Evolutionary conservation across 2,113 vertebrate genomes (phyloP).

Genomic region (Datnioides undecimradiatus): DNA sequence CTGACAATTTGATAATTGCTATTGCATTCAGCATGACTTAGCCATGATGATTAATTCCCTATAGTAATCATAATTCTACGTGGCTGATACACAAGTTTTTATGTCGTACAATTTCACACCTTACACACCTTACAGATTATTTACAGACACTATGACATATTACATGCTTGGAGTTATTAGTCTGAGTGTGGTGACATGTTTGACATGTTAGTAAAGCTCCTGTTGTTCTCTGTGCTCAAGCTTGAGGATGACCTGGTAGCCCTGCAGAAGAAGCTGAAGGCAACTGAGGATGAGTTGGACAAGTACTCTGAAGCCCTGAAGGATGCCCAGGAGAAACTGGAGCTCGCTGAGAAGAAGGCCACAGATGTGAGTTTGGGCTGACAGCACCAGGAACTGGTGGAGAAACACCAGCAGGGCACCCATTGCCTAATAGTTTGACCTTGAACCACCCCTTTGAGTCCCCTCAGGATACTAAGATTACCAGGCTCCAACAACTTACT

Average conservation of each 20-base stretch:
- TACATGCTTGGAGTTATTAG: not conserved
- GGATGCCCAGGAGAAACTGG: constrained; percentile 99
- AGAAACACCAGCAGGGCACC: not conserved
- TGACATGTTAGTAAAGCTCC: constrained; percentile 43
- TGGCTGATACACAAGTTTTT: not conserved
- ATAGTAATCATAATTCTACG: not conserved
- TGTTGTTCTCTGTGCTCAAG: constrained; percentile 84
- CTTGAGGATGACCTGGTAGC: constrained; percentile 97
- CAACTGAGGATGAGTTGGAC: constrained; percentile 98
- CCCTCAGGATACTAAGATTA: constrained; percentile 7
- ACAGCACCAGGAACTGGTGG: not conserved
- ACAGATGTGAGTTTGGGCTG: constrained; percentile 90
- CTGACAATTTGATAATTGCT: not conserved
- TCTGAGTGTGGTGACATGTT: not conserved
- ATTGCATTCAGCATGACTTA: not conserved
- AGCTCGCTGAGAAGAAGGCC: constrained; percentile 98
- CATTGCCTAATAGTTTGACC: constrained; percentile 10
- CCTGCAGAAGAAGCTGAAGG: constrained; percentile 98
- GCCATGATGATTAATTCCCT: not conserved
- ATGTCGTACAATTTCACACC: not conserved
- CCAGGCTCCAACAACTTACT: not conserved
- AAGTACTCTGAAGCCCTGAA: constrained; percentile 99
- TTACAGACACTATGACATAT: not conserved
- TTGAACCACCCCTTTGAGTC: constrained; percentile 5
- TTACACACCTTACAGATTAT: not conserved